These are phyloP conservation scores for Falco peregrinus DNA, from an alignment of 2,797 vertebrate species.

Conservation along the genomic window DNA sequence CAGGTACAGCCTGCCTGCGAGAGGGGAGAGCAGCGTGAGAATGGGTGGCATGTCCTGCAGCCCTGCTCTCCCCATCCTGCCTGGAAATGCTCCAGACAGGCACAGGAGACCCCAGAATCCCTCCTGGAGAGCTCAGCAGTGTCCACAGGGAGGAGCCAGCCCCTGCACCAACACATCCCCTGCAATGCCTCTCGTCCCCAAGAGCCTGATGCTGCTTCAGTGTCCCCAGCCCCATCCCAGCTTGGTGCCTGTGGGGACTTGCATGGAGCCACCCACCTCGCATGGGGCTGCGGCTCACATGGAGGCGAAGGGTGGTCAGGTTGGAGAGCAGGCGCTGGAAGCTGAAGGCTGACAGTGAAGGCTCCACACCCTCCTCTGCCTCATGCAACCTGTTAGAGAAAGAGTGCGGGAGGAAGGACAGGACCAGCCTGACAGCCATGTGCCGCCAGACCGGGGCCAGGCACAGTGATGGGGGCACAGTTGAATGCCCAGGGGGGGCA, in stretches of 20 bases:
- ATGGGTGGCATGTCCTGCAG: rapidly evolving
- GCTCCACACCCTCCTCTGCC: slow-evolving; percentile 69
- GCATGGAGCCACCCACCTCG: slow-evolving; percentile 73
- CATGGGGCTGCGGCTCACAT: slow-evolving; percentile 62
- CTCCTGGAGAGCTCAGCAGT: background rate
- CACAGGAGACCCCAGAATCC: rapidly evolving
- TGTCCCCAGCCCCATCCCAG: background rate
- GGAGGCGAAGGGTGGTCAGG: slow-evolving; percentile 81
- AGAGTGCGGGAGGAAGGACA: background rate
- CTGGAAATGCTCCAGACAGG: background rate
- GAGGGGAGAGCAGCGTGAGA: background rate
- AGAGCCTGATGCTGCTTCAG: rapidly evolving
- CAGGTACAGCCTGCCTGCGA: slow-evolving; percentile 83
- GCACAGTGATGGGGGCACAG: rapidly evolving
- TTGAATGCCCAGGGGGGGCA: rapidly evolving
- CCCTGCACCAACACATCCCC: no score
- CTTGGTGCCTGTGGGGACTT: rapidly evolving
- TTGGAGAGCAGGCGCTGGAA: slow-evolving; percentile 88
- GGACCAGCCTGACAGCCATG: background rate
- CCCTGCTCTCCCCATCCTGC: background rate
- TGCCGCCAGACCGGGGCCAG: rapidly evolving
- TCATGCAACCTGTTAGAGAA: slow-evolving; percentile 80
- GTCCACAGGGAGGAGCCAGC: background rate
- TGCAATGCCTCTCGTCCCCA: rapidly evolving
- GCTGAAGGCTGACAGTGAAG: slow-evolving; percentile 76